phyloP scores from a whole-genome alignment of 2,113 vertebrate species.

The Strix uralensis region DNA sequence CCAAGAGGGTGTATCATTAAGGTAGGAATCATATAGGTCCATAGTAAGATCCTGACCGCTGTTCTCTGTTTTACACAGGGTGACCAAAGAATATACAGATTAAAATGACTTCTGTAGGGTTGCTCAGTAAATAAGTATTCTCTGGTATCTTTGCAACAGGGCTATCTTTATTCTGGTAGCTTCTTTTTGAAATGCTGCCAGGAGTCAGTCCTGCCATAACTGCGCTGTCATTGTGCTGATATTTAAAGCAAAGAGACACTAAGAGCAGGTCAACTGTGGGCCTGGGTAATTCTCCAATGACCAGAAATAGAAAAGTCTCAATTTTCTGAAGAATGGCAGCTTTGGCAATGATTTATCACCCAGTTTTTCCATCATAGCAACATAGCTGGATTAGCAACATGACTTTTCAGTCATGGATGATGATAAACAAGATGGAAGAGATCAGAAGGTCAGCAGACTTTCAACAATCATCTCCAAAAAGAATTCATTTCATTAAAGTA shows the following conservation, averaged over 20 bases:
- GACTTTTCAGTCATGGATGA: background rate
- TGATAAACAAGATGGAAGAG: slow-evolving; percentile 35
- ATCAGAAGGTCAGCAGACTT: slow-evolving; percentile 11
- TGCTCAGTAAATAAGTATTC: background rate
- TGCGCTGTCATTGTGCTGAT: background rate
- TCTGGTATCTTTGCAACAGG: background rate
- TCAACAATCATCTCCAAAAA: background rate
- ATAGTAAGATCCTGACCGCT: background rate
- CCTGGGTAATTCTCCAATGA: background rate
- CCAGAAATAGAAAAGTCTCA: slow-evolving; percentile 31
- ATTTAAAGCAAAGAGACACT: background rate
- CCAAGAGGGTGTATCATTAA: background rate
- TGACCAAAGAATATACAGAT: background rate
- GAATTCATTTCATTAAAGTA: background rate
- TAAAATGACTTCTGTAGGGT: background rate
- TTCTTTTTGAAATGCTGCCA: background rate
- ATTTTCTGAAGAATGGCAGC: slow-evolving; percentile 7
- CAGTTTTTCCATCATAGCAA: slow-evolving; percentile 51
- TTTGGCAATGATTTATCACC: background rate
- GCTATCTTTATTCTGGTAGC: background rate
- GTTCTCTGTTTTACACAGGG: background rate
- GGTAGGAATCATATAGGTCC: background rate
- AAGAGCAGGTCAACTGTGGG: background rate
- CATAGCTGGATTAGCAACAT: slow-evolving; percentile 6
- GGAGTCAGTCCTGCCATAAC: background rate